A percentile compares a stretch with the other conserved stretches of the same genome.
Evolutionary conservation across 1,140 invertebrate species (phyloP).

Genomic region (Platorchestia sp.): DNA sequence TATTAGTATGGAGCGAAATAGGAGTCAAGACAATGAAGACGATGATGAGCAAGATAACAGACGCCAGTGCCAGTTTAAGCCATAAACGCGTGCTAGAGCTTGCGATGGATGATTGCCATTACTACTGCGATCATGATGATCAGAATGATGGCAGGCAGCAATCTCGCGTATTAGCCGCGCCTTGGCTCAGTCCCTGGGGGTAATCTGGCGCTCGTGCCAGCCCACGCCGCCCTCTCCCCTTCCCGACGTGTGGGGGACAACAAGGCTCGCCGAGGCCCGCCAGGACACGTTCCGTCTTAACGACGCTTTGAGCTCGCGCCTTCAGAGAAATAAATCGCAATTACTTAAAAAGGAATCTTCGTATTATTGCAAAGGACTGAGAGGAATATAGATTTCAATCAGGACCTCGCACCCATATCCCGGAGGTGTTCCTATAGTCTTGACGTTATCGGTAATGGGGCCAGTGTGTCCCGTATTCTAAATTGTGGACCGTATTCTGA

Average conservation of each 20-base stretch:
- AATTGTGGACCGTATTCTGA: too few relatives aligned
- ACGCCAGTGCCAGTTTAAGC: neutral
- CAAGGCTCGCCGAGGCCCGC: neutral
- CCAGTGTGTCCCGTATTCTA: too few relatives aligned
- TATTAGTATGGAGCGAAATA: neutral
- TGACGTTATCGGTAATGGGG: neutral
- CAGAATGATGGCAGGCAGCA: neutral
- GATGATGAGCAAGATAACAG: neutral
- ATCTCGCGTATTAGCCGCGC: neutral
- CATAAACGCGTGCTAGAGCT: neutral
- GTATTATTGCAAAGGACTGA: constrained; percentile 28
- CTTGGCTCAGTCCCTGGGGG: neutral
- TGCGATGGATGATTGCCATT: neutral
- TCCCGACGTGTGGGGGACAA: neutral
- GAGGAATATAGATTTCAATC: constrained; percentile 44
- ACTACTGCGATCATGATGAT: neutral
- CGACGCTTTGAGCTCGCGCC: constrained; percentile 23
- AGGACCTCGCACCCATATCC: neutral
- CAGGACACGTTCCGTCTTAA: constrained; percentile 21
- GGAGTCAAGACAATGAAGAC: neutral
- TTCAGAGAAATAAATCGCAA: constrained; percentile 33
- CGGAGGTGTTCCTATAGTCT: neutral
- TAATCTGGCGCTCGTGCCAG: neutral
- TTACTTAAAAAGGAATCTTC: constrained; percentile 31
- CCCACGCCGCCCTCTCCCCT: neutral